Evolutionary conservation across 2,888 invertebrate genomes (phyloP).

Genomic region (Acanthopleura granulata): DNA sequence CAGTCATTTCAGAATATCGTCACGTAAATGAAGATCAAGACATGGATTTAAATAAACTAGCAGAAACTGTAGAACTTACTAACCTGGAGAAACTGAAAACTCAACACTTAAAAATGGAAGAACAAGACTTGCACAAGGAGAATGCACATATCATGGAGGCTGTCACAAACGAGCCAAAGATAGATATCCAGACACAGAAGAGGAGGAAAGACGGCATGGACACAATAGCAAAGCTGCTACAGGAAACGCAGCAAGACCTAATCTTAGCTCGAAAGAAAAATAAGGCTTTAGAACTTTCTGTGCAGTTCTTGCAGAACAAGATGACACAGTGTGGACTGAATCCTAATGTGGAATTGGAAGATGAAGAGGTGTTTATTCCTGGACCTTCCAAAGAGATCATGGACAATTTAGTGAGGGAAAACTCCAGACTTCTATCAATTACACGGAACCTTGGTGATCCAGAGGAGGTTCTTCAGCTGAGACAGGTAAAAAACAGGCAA

Average conservation of each 20-base stretch:
- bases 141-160: no score
- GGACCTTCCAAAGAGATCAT: constrained; percentile 52
- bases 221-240: constrained; percentile 51
- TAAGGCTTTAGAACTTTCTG: constrained; percentile 44
- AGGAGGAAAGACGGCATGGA: constrained; percentile 51
- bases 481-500: constrained; percentile 34
- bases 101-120: no score
- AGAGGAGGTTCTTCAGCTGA: constrained; percentile 40
- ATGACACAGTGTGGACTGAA: constrained; percentile 46
- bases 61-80: no score
- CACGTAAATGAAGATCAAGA: no score
- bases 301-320: constrained; percentile 52
- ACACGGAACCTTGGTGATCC: constrained; percentile 37
- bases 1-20: no score
- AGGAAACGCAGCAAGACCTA: constrained; percentile 51
- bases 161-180: background rate
- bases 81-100: no score
- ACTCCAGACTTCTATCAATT: constrained; percentile 47
- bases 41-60: no score
- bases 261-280: constrained; percentile 40
- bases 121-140: no score
- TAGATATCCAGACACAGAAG: constrained; percentile 46
- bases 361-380: constrained; percentile 54
- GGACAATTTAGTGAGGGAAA: constrained; percentile 56
- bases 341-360: constrained; percentile 41